Evolutionary conservation across 2,888 invertebrate genomes (phyloP), one percentile per base, ranked within the genome.

Genomic region (Trichogramma evanescens): DNA sequence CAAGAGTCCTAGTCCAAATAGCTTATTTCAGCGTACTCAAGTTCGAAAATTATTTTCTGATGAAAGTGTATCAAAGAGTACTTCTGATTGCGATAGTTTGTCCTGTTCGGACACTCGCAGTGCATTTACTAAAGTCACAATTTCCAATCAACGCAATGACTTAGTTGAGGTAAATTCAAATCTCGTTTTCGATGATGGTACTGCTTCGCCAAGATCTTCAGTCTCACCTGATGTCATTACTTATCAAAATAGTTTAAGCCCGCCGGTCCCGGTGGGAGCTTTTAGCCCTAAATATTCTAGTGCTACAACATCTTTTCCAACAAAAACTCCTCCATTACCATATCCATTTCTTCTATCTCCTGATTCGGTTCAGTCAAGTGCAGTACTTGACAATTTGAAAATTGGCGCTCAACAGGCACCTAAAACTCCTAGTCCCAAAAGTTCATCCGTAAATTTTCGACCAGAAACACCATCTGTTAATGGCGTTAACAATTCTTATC

Each of bases 91-190:
- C 66, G 74, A 76, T 13, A 58, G 69, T 0, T 67, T 74, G 6
- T 56, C 69, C 7, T 72, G 71, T 54, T 54, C 69, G 0, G 76
- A 76, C 50, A 72, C 75, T 0, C 86, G 86, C 70, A 92, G 92
- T 79, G 93, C 93, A 6, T 93, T 93, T 71, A 93, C 92, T 1
- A 93, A 93, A 81, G 92, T 93, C 60, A 80, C 78, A 66, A 67
- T 82, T 52, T 64, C 72, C 7, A 67, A 71, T 2, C 79, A 80
- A 66, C 67, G 74, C 49, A 75, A 71, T 50, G 72, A 71, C 0
- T 10, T 59, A 3, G 46, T 59, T 13, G 63, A 54, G 9, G 26
- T 61, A 7, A 56, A 59, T 5, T 54, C 54, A 5, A 52, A 40
- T 8, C 38, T 56, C 10, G 55, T 50, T 43, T 76, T 71, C 62